phyloP scores from a whole-genome alignment of 2,797 vertebrate species.

The Phoebastria nigripes region DNA sequence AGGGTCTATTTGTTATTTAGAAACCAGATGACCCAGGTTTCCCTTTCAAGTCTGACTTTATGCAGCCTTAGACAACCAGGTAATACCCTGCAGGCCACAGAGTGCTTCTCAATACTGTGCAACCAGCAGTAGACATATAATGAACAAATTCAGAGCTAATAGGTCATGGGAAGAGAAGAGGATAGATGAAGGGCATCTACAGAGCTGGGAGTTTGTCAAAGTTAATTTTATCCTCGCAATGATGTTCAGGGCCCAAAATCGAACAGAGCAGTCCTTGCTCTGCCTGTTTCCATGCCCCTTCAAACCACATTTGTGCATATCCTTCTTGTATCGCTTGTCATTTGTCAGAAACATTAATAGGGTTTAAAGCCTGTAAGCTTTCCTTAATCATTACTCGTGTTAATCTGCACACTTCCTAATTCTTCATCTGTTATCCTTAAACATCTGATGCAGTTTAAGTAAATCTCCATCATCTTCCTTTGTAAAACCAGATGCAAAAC shows the following conservation, averaged over 20 bases:
- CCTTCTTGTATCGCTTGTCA: background rate
- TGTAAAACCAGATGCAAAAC: conserved; percentile 63
- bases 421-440: conserved; percentile 51
- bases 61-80: background rate
- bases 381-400: conserved; percentile 34
- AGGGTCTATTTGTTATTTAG: background rate
- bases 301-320: background rate
- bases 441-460: conserved; percentile 46
- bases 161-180: background rate
- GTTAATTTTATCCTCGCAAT: background rate
- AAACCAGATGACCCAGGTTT: background rate
- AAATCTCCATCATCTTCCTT: conserved; percentile 54
- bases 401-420: conserved; percentile 66
- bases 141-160: background rate
- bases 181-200: background rate
- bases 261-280: background rate
- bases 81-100: background rate
- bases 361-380: conserved; percentile 56
- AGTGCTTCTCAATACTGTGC: background rate
- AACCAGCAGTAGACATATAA: background rate
- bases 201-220: background rate
- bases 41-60: background rate
- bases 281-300: background rate
- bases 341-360: conserved; percentile 25
- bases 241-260: background rate